Evolutionary conservation across 2,888 invertebrate species (phyloP).

Genomic region (Gymnocheta viridis): DNA sequence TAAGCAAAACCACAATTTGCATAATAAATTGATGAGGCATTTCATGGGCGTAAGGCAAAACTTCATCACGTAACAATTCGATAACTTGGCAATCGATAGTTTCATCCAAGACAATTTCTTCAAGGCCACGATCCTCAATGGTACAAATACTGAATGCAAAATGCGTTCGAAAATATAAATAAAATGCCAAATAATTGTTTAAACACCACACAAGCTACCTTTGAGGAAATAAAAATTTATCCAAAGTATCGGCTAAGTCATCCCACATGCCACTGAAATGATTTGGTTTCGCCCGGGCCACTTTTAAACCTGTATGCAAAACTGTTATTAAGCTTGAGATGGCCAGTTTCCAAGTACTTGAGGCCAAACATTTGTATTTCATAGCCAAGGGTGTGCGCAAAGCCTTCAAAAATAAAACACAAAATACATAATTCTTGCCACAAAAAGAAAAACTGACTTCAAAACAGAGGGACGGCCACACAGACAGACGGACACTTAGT

Average conservation of each 20-base stretch:
- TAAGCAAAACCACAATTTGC: conserved; percentile 91
- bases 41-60: conserved; percentile 89
- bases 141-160: conserved; percentile 81
- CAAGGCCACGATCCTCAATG: conserved; percentile 84
- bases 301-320: conserved; percentile 91
- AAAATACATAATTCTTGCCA: too few relatives aligned
- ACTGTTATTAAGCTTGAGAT: conserved; percentile 90
- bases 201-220: conserved; percentile 84
- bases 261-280: conserved; percentile 92
- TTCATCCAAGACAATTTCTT: conserved; percentile 87
- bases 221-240: conserved; percentile 95
- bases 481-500: too few relatives aligned
- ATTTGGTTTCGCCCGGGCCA: conserved; percentile 90
- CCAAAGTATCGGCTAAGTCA: conserved; percentile 91
- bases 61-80: conserved; percentile 90
- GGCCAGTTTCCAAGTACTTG: conserved; percentile 91
- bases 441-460: too few relatives aligned
- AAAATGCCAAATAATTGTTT: neutral
- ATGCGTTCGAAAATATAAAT: neutral
- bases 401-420: conserved; percentile 81
- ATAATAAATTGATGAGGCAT: conserved; percentile 92
- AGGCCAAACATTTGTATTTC: conserved; percentile 91
- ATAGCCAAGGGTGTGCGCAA: conserved; percentile 88
- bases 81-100: conserved; percentile 92
- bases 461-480: too few relatives aligned